These are phyloP conservation scores for Acromyrmex heyeri DNA, from an alignment of 1,140 invertebrate genomes.

Conservation along the genomic window DNA sequence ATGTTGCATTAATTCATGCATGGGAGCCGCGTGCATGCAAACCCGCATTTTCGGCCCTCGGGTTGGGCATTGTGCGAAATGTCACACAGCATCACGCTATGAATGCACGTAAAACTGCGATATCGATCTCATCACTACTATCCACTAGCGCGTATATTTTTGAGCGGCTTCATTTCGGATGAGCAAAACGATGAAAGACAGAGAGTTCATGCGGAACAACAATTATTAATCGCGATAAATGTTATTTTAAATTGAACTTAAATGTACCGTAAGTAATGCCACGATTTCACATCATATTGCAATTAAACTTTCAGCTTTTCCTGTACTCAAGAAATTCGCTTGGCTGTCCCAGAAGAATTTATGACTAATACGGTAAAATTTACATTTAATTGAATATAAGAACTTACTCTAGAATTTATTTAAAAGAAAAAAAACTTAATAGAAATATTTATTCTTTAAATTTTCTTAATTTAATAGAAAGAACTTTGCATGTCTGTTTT, in stretches of 20 bases:
- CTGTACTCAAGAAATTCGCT: conserved; percentile 1
- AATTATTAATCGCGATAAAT: conserved; percentile 36
- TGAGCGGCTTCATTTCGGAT: conserved; percentile 4
- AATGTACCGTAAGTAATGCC: not conserved
- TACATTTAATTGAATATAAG: not conserved
- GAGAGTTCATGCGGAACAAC: not conserved
- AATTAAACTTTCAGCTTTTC: not conserved
- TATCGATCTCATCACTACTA: conserved; percentile 11
- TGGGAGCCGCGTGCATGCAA: conserved; percentile 36
- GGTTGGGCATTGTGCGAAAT: conserved; percentile 38
- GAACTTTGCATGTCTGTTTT: not conserved
- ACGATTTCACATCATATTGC: not conserved
- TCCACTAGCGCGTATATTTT: conserved; percentile 9
- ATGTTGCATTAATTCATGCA: conserved; percentile 51
- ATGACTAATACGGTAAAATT: not conserved
- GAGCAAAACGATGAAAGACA: conserved; percentile 22
- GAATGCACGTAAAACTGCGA: conserved; percentile 37
- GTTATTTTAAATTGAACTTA: conserved; percentile 21
- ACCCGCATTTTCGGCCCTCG: conserved; percentile 54
- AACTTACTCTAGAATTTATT: not conserved
- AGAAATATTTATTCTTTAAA: not conserved
- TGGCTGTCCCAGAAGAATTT: not conserved
- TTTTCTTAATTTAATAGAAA: not conserved
- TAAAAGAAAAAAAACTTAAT: not conserved
- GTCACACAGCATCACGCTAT: conserved; percentile 27